Conservation (phyloP, 2,797 vertebrate species). For the Pangasius krempfi region DNA sequence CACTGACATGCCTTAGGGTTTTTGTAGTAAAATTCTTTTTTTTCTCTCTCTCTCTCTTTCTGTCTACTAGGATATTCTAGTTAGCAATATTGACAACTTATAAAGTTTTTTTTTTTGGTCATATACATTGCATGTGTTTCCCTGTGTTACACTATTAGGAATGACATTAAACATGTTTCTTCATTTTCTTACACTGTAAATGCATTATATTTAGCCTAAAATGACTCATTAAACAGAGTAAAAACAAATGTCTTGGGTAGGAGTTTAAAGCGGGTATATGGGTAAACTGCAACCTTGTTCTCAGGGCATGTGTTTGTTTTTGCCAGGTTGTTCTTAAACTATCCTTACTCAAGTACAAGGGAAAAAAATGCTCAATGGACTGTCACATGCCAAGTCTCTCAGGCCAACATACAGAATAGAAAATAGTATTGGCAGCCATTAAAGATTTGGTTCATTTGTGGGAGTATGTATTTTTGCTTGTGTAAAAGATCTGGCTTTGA, state of each 20-base stretch:
- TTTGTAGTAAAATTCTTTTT: neutral
- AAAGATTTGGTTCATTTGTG: conserved; percentile 2
- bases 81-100: too few relatives aligned
- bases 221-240: neutral
- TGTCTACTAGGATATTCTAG: neutral
- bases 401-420: neutral
- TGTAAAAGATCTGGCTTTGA: neutral
- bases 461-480: conserved; percentile 1
- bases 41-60: neutral
- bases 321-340: neutral
- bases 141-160: neutral
- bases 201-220: neutral
- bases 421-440: neutral
- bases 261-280: neutral
- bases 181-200: neutral
- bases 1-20: neutral
- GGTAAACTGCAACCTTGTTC: neutral
- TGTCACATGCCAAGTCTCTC: neutral
- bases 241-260: neutral
- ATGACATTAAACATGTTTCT: neutral
- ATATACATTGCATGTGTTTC: neutral
- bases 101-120: neutral
- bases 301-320: neutral
- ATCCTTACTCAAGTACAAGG: neutral
- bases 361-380: neutral